Conservation (phyloP, 2,113 vertebrate genomes). For the Poicephalus meyeri region DNA sequence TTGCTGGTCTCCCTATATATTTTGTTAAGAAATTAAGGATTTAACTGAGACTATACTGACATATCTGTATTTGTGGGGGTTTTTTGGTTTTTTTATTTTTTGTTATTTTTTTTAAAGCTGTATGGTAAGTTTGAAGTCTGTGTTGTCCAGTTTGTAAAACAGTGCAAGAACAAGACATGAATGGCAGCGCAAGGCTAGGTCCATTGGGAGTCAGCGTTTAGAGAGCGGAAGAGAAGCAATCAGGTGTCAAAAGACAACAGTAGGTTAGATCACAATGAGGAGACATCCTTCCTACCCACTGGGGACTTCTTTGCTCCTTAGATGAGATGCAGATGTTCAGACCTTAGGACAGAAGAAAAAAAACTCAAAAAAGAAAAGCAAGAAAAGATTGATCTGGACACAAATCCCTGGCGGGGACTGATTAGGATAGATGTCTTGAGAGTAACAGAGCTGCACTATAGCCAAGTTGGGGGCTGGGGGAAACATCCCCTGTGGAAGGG, state of each 20-base stretch:
- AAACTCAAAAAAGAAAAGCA: not conserved
- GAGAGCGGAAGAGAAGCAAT: not conserved
- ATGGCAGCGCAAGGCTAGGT: not conserved
- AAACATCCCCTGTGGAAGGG: not conserved
- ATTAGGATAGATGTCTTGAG: slow-evolving; percentile 19
- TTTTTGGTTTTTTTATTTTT: no score
- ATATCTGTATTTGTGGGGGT: not conserved
- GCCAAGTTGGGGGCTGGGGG: not conserved
- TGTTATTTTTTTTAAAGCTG: not conserved
- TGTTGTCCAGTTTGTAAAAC: not conserved
- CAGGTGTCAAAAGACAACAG: slow-evolving; percentile 17
- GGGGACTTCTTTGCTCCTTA: not conserved
- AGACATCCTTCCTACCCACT: not conserved
- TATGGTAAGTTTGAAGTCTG: not conserved
- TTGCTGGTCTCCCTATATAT: no score
- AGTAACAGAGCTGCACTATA: not conserved
- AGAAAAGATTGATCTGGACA: slow-evolving; percentile 15
- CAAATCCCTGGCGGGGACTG: slow-evolving; percentile 6
- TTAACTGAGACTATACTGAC: not conserved
- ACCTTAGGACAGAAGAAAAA: not conserved
- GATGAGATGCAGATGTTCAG: slow-evolving; percentile 39
- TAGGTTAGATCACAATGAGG: not conserved
- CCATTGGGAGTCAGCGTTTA: not conserved
- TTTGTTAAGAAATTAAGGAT: not conserved
- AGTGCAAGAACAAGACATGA: not conserved